Conservation (phyloP, 2,797 vertebrate species). For the Sebastes nivosus region DNA sequence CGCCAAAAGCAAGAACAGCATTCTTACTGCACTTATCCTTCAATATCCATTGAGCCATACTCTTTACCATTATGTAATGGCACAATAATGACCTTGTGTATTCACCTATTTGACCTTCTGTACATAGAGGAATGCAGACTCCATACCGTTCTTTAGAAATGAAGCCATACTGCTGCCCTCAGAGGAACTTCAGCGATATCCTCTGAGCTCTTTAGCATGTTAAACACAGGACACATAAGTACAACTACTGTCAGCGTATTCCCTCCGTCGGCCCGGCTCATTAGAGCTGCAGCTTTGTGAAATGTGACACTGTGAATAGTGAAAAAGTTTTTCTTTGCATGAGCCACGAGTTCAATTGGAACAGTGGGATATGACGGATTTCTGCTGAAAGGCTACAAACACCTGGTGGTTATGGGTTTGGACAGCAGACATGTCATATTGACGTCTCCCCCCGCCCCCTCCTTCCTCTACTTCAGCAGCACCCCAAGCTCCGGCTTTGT, state of each 20-base stretch:
- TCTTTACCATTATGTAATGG: background rate
- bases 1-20: fast-evolving
- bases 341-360: conserved; percentile 44
- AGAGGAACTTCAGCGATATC: background rate
- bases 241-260: conserved; percentile 30
- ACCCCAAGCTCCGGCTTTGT: conserved; percentile 72
- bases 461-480: conserved; percentile 36
- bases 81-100: background rate
- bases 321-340: conserved; percentile 15
- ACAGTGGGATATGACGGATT: conserved; percentile 63
- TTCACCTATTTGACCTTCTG: background rate
- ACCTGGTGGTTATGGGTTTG: conserved; percentile 70
- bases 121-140: background rate
- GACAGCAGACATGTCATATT: conserved; percentile 73
- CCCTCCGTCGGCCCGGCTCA: conserved; percentile 31
- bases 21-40: background rate
- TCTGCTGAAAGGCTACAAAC: conserved; percentile 66
- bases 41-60: background rate
- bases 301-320: conserved; percentile 65
- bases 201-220: conserved; percentile 4
- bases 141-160: background rate
- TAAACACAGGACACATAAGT: conserved; percentile 23
- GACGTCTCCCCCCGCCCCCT: conserved; percentile 37
- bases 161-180: background rate
- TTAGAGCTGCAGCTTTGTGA: conserved; percentile 57